Base-by-base conservation (phyloP, 2,888 invertebrate species). In the Nezara viridula region DNA sequence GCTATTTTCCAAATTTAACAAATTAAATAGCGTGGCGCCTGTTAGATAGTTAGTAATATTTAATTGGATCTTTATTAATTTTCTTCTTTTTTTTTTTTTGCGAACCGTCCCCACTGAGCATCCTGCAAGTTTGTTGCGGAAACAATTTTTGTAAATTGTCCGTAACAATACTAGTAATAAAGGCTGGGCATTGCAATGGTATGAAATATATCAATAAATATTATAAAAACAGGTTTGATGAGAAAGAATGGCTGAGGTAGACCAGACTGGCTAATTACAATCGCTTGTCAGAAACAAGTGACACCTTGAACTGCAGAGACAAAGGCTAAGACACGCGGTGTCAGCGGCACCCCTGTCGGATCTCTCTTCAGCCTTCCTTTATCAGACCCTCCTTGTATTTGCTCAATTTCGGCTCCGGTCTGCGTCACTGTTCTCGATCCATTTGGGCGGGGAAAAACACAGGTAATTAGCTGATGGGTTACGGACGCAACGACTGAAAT, bases 261-360 rank as follows among this genome's bases (percentile, higher is more conserved):
- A 73, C 66, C 14, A 60, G 60, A 27, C 27, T 16, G 21, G 4
- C 37, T 81, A 81, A 81, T 81, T 47, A 47, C 44, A 47, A 81
- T 81, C 44, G 44, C n/a, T 81, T 81, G 81, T 81, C 81, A 44
- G 81, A 81, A 81, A 81, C 81, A 81, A 81, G n/a, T 81, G 40
- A n/a, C 14, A 47, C 24, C 44, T 44, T 0, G 81, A 37, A 14
- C 12, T 7, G 44, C 10, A 16, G 37, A 44, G 81, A 81, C 81
- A 81, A 81, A 44, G 44, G 81, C 44, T 14, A 81, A 81, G 81
- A n/a, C 44, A 81, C 40, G 37, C 44, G 10, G 47, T 81, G 81
- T 81, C 81, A 81, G 14, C 6, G 44, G 37, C 81, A 81, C 14
- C 81, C 81, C 16, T 47, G 0, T 2, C 81, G 10, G 24, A 1